Base-by-base conservation (phyloP, 2,888 invertebrate genomes). In the Alloscopus bannaensis region DNA sequence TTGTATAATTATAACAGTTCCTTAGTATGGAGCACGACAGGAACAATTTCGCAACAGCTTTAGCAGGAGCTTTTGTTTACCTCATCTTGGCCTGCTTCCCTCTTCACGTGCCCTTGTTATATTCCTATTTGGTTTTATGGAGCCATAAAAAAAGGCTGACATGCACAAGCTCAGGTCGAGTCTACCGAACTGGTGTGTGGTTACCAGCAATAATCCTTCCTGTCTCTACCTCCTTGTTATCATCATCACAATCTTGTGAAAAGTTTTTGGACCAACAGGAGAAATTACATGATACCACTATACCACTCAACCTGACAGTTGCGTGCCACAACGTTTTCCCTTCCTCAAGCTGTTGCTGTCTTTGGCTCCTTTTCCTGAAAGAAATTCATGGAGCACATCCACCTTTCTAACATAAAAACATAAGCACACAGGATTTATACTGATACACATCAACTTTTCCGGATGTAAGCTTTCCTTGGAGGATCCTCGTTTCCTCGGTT, bases 151-250 rank as follows among this genome's bases (percentile, higher is more conserved):
- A 62, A 62, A 40, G 42, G 11, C 42, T 22, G 40, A 42, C 4
- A 6, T 29, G 29, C 24, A 71, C 64, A 64, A 29, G 50, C 8
- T n/a, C 36, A 57, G 28, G 72, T 28, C 29, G 57, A 73, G 57
- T 42, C 64, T 52, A 64, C 72, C 52, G 50, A 55, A 26, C 57
- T 73, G n/a, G n/a, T n/a, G n/a, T n/a, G 72, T 73, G 72, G 72
- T 73, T 73, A 57, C 55, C 42, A 64, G 72, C 57, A 65, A 73
- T 73, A 73, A 73, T 73, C 72, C 65, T 73, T 73, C 65, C 72
- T 73, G 72, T 73, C 64, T 73, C 52, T 52, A 62, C 50, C 72
- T 65, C 31, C 72, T 73, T 42, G 65, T 73, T 73, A 64, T 55
- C 65, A 45, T 65, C 60, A 71, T 71, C 29, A 73, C 55, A 55